phyloP scores from a whole-genome alignment of 2,797 vertebrate genomes.

The Pipistrellus kuhlii region DNA sequence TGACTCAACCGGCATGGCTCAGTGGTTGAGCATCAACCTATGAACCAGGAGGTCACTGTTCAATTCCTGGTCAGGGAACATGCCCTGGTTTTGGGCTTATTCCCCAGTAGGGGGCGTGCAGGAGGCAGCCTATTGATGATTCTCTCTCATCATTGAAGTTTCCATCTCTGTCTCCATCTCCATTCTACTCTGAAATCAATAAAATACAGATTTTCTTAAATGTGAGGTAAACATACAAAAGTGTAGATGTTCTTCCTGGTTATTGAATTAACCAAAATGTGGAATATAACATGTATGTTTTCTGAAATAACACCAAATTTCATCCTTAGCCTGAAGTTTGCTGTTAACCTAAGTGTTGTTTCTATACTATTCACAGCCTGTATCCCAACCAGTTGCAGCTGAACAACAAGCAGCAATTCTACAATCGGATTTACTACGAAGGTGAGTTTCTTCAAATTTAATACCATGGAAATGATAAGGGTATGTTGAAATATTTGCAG shows the following conservation, averaged over 20 bases:
- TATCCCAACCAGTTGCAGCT: slow-evolving; percentile 62
- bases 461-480: slow-evolving; percentile 15
- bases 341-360: slow-evolving; percentile 54
- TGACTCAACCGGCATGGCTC: not conserved
- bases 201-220: not conserved
- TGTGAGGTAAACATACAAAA: slow-evolving; percentile 16
- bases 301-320: slow-evolving; percentile 57
- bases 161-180: not conserved
- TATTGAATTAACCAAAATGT: slow-evolving; percentile 53
- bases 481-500: not conserved
- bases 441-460: slow-evolving; percentile 77
- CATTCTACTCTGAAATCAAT: not conserved
- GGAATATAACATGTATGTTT: slow-evolving; percentile 52
- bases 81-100: not conserved
- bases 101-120: not conserved
- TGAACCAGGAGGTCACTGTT: not conserved
- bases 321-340: slow-evolving; percentile 45
- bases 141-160: not conserved
- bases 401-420: slow-evolving; percentile 79
- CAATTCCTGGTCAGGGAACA: not conserved
- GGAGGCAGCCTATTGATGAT: not conserved
- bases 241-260: slow-evolving; percentile 33
- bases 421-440: slow-evolving; percentile 76
- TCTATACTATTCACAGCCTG: slow-evolving; percentile 62
- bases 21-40: not conserved